Evolutionary conservation across 2,797 vertebrate genomes (phyloP), one percentile per base, ranked within the genome.

Genomic region (Glyptemys insculpta): DNA sequence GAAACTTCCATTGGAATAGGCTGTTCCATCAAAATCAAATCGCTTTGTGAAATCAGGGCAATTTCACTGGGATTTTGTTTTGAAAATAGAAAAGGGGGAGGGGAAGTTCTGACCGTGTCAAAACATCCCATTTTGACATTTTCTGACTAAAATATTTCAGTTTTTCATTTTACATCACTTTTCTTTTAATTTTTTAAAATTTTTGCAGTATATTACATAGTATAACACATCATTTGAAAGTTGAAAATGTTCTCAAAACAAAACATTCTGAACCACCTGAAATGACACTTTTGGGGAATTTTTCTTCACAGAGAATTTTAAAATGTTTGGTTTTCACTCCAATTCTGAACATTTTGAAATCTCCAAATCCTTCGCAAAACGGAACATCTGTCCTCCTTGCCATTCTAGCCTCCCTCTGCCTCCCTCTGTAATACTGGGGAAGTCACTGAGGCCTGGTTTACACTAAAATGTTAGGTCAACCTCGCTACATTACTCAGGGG

Each of bases 21-120:
- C 6, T 12, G 41, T 29, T 27, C 74, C 74, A 25, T 47, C 74
- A 76, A 85, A 94, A 80, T 4, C 47, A 87, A 91, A 87, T 93
- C 29, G 47, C 65, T 90, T 83, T 44, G 29, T 16, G 5, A 92
- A 87, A 89, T 16, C 88, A 81, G 25, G 74, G 0, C 79, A 76
- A 68, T 95, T 95, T 96, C 91, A 80, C 74, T 90, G 37, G 79
- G 90, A 86, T 82, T 92, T 94, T 96, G 29, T 31, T 94, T 94
- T 50, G 88, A 80, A 86, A 44, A 91, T 37, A 21, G 87, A 90
- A 41, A 62, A 47, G 78, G 41, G 41, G 83, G 16, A 49, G 50
- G 91, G 12, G 23, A 37, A 41, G 37, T 41, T 74, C 41, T 76
- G 41, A 47, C 12, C 6, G 2, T 47, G 6, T 47, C 21, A 76